Conservation (phyloP, 1,140 invertebrate genomes). For the Drosophila kepulauana region DNA sequence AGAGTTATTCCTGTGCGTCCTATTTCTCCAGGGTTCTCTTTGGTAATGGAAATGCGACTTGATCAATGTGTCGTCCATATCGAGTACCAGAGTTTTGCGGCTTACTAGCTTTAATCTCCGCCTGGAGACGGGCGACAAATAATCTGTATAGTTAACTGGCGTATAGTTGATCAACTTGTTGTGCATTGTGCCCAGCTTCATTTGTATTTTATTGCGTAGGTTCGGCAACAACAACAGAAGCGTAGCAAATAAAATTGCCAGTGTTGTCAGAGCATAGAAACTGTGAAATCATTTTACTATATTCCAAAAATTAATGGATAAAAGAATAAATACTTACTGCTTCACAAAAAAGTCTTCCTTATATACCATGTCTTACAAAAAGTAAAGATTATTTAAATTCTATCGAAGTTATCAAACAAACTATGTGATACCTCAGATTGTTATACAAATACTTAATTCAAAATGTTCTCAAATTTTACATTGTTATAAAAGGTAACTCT, state of each 20-base stretch:
- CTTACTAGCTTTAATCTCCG: conserved; percentile 29
- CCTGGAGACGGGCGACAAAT: conserved; percentile 33
- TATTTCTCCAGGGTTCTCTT: background rate
- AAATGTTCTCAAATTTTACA: too few species aligned
- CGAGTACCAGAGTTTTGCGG: conserved; percentile 55
- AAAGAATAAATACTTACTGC: conserved; percentile 31
- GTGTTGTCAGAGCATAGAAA: background rate
- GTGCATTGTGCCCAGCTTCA: background rate
- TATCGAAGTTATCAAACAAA: background rate
- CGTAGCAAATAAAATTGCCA: background rate
- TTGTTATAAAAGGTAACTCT: too few species aligned
- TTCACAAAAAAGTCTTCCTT: background rate
- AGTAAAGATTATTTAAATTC: too few species aligned
- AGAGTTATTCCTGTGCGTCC: background rate
- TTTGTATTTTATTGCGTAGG: background rate
- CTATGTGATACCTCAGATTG: too few species aligned
- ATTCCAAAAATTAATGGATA: background rate
- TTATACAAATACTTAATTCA: too few species aligned
- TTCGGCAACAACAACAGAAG: background rate
- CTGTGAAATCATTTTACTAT: background rate
- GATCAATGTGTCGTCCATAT: conserved; percentile 63
- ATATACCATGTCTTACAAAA: background rate
- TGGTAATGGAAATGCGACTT: conserved; percentile 3
- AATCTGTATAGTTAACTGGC: conserved; percentile 36
- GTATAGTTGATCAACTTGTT: conserved; percentile 26